Evolutionary conservation across 2,797 vertebrate species (phyloP).

Genomic region (Cyprinella venusta): DNA sequence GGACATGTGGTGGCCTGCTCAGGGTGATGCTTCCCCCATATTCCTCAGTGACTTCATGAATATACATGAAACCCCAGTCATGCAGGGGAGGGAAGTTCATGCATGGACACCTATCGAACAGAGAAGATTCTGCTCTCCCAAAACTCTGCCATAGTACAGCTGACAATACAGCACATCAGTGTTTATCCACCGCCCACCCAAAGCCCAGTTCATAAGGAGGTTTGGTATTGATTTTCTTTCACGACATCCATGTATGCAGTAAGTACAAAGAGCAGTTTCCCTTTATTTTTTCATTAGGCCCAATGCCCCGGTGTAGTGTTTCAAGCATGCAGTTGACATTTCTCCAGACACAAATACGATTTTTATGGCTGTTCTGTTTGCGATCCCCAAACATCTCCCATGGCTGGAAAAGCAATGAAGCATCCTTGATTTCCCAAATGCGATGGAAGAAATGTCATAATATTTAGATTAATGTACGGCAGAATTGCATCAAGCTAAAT

Average conservation of each 20-base stretch:
- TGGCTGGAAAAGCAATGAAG: conserved; percentile 27
- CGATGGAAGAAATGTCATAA: conserved; percentile 35
- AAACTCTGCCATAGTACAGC: conserved; percentile 11
- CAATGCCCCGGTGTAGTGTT: conserved; percentile 46
- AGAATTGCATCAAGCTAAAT: conserved; percentile 19
- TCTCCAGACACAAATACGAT: conserved; percentile 53
- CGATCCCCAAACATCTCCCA: conserved; percentile 32
- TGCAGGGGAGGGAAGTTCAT: not conserved
- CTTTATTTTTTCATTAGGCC: conserved; percentile 47
- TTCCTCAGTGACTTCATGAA: conserved; percentile 73
- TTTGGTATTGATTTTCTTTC: conserved; percentile 78
- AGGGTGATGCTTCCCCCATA: conserved; percentile 45
- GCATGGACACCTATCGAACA: conserved; percentile 17
- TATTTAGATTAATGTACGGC: conserved; percentile 32
- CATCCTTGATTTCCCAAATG: conserved; percentile 51
- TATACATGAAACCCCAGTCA: conserved; percentile 70
- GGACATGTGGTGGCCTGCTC: conserved; percentile 38
- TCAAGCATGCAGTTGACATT: conserved; percentile 51
- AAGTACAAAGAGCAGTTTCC: conserved; percentile 72
- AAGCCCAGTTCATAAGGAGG: conserved; percentile 67
- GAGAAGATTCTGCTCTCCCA: not conserved
- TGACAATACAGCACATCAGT: conserved; percentile 57
- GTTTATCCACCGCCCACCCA: conserved; percentile 63
- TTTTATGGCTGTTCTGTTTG: conserved; percentile 46
- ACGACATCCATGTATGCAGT: conserved; percentile 67